These are phyloP conservation scores for Adelognathus sp. DNA, from an alignment of 2,888 invertebrate genomes.

Conservation along the genomic window DNA sequence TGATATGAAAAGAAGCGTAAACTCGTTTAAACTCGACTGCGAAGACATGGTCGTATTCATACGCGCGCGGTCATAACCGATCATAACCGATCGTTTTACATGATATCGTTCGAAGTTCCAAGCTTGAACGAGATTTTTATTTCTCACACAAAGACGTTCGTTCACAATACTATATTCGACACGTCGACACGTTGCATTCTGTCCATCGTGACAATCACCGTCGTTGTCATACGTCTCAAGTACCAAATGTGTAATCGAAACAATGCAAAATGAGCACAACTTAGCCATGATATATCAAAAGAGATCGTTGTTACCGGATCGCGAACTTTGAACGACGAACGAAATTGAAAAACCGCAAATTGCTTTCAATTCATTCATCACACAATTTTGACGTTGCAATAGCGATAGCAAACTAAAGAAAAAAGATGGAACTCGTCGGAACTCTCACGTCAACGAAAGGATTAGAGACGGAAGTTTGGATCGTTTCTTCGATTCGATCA, in stretches of 20 bases:
- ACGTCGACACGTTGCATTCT: not conserved
- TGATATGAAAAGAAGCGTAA: conserved; percentile 26
- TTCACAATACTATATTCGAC: not conserved
- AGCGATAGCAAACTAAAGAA: not conserved
- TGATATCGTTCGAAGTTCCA: not conserved
- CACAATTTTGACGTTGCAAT: not conserved
- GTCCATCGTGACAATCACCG: conserved; percentile 3
- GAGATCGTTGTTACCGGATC: conserved; percentile 23
- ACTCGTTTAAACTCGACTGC: conserved; percentile 7
- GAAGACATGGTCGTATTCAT: conserved; percentile 4
- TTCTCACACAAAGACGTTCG: not conserved
- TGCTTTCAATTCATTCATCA: not conserved
- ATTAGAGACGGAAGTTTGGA: not conserved
- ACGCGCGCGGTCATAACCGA: conserved; percentile 40
- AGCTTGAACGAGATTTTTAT: not conserved
- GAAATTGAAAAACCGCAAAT: not conserved
- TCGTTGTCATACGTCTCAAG: not conserved
- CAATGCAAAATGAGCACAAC: conserved; percentile 36
- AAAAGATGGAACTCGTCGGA: not conserved
- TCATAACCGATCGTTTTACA: conserved; percentile 50
- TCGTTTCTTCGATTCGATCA: conserved; percentile 5
- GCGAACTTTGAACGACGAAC: conserved; percentile 43
- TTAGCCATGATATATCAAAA: conserved; percentile 39
- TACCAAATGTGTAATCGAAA: not conserved
- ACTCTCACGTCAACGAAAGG: not conserved